phyloP scores from a whole-genome alignment of 1,140 invertebrate species.

The Metaphire vulgaris region DNA sequence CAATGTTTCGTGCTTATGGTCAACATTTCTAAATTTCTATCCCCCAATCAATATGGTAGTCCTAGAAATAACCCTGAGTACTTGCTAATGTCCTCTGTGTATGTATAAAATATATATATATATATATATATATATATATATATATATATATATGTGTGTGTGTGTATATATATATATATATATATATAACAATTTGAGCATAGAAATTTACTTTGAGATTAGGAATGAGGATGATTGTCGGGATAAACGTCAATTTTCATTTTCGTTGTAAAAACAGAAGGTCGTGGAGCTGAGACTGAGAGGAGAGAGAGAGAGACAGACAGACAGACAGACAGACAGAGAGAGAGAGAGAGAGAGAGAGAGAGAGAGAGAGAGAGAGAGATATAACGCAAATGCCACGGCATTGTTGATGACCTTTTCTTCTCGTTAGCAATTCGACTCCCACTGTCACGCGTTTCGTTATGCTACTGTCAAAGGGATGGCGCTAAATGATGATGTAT shows the following conservation, averaged over 20 bases:
- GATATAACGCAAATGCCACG: neutral
- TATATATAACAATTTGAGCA: neutral
- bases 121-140: too few species aligned
- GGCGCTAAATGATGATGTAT: neutral
- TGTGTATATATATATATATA: neutral
- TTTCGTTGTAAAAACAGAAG: neutral
- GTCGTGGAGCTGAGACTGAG: neutral
- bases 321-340: constrained; percentile 29
- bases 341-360: constrained; percentile 27
- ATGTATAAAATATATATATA: too few species aligned
- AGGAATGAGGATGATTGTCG: neutral
- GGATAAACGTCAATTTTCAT: too few species aligned
- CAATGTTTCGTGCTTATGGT: too few species aligned
- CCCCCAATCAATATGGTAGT: too few species aligned
- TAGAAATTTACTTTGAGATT: neutral
- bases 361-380: constrained; percentile 22
- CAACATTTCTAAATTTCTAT: too few species aligned
- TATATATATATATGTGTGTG: too few species aligned
- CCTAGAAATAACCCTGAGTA: too few species aligned
- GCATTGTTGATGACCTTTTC: constrained; percentile 16
- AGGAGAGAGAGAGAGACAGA: constrained; percentile 28
- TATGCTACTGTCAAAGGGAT: neutral
- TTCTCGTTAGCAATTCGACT: too few species aligned
- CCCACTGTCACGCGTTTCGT: too few species aligned
- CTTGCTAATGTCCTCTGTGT: too few species aligned